These are phyloP conservation scores for Martes martes DNA, from an alignment of 2,113 vertebrate genomes.

Conservation along the genomic window DNA sequence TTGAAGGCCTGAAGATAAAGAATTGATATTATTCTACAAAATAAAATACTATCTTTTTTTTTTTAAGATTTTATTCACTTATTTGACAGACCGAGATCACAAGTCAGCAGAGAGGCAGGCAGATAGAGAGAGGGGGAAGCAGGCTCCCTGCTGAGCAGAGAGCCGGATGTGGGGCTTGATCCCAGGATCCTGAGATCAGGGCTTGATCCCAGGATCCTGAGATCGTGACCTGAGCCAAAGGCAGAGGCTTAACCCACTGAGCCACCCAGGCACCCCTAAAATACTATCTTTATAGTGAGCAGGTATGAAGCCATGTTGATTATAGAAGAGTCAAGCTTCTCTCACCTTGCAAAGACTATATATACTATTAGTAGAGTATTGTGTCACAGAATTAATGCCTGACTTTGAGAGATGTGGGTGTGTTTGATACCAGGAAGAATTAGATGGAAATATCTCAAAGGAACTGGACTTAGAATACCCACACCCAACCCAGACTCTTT, in stretches of 20 bases:
- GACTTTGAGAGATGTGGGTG: not conserved
- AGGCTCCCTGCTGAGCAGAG: no score
- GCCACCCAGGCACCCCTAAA: not conserved
- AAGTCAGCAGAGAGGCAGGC: no score
- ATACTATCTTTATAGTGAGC: not conserved
- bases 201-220: no score
- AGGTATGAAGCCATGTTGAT: not conserved
- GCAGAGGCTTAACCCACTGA: no score
- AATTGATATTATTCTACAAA: not conserved
- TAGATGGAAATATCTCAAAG: slow-evolving; percentile 13
- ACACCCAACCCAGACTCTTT: not conserved
- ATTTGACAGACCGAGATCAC: no score
- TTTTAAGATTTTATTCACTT: no score
- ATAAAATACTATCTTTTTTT: not conserved
- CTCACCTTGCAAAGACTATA: not conserved
- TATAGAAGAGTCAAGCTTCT: slow-evolving; percentile 37
- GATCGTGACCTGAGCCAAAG: no score
- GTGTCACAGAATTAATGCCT: not conserved
- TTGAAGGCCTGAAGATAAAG: slow-evolving; percentile 16
- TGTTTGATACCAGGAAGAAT: slow-evolving; percentile 37
- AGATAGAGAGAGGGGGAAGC: no score
- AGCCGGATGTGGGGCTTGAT: no score
- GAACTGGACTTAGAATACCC: not conserved
- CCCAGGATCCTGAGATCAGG: no score
- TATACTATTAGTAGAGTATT: not conserved